Percentiles rank a stretch among this genome's conserved stretches.
Evolutionary conservation across 2,888 invertebrate genomes (phyloP).

Genomic region (Leucophenga montana): DNA sequence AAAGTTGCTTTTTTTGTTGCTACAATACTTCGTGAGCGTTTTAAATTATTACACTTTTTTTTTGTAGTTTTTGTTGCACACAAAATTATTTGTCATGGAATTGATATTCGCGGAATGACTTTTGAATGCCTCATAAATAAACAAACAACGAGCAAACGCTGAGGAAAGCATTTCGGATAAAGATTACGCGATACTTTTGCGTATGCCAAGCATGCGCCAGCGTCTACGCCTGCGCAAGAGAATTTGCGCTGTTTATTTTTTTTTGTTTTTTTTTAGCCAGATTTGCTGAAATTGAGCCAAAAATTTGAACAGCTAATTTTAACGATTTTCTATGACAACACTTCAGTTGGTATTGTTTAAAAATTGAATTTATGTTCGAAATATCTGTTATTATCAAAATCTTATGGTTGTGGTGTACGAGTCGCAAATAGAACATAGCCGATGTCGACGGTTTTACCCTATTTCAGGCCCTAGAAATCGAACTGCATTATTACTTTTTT

Average conservation of each 20-base stretch:
- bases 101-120: slow-evolving; percentile 17
- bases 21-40: background rate
- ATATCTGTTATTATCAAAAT: slow-evolving; percentile 29
- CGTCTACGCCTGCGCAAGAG: background rate
- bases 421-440: too few species aligned
- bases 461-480: too few species aligned
- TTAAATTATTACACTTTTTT: background rate
- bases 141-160: slow-evolving; percentile 5
- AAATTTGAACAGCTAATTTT: background rate
- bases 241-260: background rate
- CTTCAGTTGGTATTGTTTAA: background rate
- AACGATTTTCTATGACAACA: background rate
- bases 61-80: slow-evolving; percentile 15
- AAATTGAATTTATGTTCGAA: too few species aligned
- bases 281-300: background rate
- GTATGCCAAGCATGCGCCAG: background rate
- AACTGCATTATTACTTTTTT: too few species aligned
- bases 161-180: slow-evolving; percentile 7
- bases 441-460: too few species aligned
- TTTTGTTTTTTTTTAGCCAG: too few species aligned
- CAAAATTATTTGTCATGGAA: slow-evolving; percentile 21
- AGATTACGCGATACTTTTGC: slow-evolving; percentile 21
- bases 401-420: slow-evolving; percentile 66
- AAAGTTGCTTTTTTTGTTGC: slow-evolving; percentile 31
- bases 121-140: slow-evolving; percentile 5